Percentiles rank a stretch among this genome's conserved stretches.
Conservation (phyloP, 2,888 invertebrate species). For the Protodeltote pygarga region DNA sequence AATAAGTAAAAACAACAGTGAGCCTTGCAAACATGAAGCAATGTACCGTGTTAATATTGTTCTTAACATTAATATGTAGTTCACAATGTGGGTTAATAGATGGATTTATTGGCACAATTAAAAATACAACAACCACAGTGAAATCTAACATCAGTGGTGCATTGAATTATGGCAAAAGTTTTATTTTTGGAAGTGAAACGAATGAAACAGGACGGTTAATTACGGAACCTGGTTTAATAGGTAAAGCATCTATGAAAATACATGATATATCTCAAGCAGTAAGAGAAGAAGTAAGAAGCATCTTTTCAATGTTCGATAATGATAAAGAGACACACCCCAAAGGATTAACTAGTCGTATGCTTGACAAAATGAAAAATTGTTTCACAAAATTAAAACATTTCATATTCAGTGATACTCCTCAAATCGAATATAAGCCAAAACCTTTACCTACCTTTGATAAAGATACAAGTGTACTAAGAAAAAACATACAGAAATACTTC, state of each 20-base stretch:
- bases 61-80: constrained; percentile 28
- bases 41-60: constrained; percentile 21
- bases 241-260: constrained; percentile 38
- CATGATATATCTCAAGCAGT: constrained; percentile 26
- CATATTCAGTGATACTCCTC: constrained; percentile 9
- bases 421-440: constrained; percentile 7
- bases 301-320: constrained; percentile 39
- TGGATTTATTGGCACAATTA: constrained; percentile 37
- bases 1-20: neutral
- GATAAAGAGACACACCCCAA: constrained; percentile 29
- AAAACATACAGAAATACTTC: constrained; percentile 42
- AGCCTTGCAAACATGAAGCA: constrained; percentile 41
- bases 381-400: constrained; percentile 36
- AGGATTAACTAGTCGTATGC: constrained; percentile 43
- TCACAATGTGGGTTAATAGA: constrained; percentile 45
- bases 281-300: constrained; percentile 19
- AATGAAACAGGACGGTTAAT: constrained; percentile 20
- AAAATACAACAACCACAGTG: constrained; percentile 43
- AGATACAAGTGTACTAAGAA: constrained; percentile 24
- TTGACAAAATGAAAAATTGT: constrained; percentile 28
- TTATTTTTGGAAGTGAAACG: constrained; percentile 35
- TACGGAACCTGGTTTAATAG: constrained; percentile 41
- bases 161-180: constrained; percentile 36
- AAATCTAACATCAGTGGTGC: constrained; percentile 36
- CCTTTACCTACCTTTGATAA: neutral